A percentile compares a stretch with the other conserved stretches of the same genome.
phyloP scores from a whole-genome alignment of 2,113 vertebrate genomes.

The Formicarius rufipectus region DNA sequence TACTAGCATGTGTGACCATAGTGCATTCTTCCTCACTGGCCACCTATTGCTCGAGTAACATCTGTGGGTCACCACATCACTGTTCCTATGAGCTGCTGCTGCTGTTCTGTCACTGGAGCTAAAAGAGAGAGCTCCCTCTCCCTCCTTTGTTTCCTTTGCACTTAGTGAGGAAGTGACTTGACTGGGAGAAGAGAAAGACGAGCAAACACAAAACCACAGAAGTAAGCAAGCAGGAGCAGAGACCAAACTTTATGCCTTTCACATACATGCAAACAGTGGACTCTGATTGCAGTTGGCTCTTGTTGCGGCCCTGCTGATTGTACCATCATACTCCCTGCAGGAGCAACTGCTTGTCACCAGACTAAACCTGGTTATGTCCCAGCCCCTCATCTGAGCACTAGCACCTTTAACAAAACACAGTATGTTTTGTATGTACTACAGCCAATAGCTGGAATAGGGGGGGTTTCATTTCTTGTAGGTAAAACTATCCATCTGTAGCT shows the following conservation, averaged over 20 bases:
- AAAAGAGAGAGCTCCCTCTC: not conserved
- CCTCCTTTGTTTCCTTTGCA: not conserved
- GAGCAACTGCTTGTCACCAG: not conserved
- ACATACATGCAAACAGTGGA: fast-evolving
- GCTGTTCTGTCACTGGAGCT: not conserved
- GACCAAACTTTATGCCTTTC: not conserved
- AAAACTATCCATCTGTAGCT: slow-evolving; percentile 5
- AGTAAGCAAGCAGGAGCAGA: not conserved
- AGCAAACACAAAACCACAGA: not conserved
- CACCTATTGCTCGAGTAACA: not conserved
- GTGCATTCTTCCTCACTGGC: not conserved
- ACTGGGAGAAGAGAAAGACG: slow-evolving; percentile 7
- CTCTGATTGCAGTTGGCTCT: not conserved
- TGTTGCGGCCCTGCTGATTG: not conserved
- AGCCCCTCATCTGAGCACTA: not conserved
- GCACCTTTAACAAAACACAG: not conserved
- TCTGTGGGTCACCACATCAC: not conserved
- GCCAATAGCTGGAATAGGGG: not conserved
- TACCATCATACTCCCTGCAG: fast-evolving
- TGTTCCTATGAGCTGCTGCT: not conserved
- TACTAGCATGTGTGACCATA: not conserved
- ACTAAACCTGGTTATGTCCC: not conserved
- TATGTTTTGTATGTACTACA: not conserved
- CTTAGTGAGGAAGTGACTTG: not conserved
- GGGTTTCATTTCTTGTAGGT: not conserved